phyloP scores from a whole-genome alignment of 2,797 vertebrate species.

The Phrynocephalus vlangalii region DNA sequence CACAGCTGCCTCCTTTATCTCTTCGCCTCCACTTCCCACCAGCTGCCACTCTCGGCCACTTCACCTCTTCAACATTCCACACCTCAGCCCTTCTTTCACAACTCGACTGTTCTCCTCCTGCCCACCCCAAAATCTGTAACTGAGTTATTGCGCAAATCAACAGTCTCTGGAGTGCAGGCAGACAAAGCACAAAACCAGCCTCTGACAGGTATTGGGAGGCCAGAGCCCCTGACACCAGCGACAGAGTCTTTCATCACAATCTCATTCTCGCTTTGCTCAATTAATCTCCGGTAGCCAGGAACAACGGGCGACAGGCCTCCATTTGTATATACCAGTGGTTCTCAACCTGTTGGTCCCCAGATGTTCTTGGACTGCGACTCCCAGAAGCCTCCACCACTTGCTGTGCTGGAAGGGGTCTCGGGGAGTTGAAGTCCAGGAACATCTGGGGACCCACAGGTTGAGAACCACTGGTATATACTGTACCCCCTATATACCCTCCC shows the following conservation, averaged over 20 bases:
- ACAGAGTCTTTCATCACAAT: not conserved
- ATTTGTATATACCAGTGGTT: not conserved
- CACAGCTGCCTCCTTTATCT: not conserved
- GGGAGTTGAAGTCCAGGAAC: too few species aligned
- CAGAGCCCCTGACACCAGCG: not conserved
- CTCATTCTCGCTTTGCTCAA: not conserved
- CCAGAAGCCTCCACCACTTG: too few species aligned
- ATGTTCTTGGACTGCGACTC: too few species aligned
- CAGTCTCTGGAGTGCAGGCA: not conserved
- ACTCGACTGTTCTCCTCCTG: too few species aligned
- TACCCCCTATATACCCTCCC: too few species aligned
- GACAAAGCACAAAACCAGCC: not conserved
- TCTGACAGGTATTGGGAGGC: not conserved
- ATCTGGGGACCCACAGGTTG: too few species aligned
- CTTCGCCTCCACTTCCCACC: not conserved
- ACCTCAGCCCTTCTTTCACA: not conserved
- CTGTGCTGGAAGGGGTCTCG: too few species aligned
- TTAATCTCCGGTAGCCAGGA: not conserved
- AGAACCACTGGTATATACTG: too few species aligned
- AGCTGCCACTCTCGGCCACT: not conserved
- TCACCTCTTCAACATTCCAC: conserved; percentile 10
- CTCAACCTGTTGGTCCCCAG: too few species aligned
- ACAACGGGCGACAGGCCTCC: not conserved
- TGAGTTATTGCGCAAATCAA: not conserved
- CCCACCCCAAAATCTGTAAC: too few species aligned